Evolutionary conservation across 53 echinoderm and acorn worm genomes (phyloP).

Genomic region (Pentamera pediparva): DNA sequence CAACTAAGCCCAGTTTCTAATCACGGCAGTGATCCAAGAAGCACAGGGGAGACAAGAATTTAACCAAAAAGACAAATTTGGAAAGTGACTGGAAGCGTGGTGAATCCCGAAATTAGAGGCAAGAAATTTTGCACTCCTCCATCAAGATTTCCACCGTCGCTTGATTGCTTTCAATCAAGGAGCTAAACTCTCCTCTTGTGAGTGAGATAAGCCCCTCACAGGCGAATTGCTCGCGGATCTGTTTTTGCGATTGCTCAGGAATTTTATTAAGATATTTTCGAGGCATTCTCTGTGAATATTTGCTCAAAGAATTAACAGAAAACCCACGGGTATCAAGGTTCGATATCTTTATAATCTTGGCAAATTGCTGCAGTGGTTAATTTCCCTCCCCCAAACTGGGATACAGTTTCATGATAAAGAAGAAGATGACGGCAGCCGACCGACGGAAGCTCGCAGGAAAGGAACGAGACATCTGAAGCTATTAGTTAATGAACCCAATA

Average conservation of each 20-base stretch:
- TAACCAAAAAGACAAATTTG: constrained; percentile 26
- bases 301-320: constrained; percentile 29
- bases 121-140: constrained; percentile 27
- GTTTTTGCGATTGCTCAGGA: constrained; percentile 31
- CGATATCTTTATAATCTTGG: constrained; percentile 13
- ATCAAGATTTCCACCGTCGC: constrained; percentile 12
- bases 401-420: no score
- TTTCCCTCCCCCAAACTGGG: no score
- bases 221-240: constrained; percentile 32
- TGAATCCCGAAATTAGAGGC: constrained; percentile 22
- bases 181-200: constrained; percentile 11
- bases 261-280: constrained; percentile 25
- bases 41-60: neutral
- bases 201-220: constrained; percentile 33
- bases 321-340: constrained; percentile 21
- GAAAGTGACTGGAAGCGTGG: constrained; percentile 28
- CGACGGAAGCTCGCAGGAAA: no score
- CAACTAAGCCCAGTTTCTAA: constrained; percentile 4
- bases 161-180: constrained; percentile 32
- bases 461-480: no score
- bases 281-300: constrained; percentile 19
- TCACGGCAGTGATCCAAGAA: constrained; percentile 9
- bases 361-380: no score
- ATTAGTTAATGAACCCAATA: no score
- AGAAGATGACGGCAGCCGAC: no score